Evolutionary conservation across 2,888 invertebrate genomes (phyloP).

Genomic region (Drosophila kambysellisi): DNA sequence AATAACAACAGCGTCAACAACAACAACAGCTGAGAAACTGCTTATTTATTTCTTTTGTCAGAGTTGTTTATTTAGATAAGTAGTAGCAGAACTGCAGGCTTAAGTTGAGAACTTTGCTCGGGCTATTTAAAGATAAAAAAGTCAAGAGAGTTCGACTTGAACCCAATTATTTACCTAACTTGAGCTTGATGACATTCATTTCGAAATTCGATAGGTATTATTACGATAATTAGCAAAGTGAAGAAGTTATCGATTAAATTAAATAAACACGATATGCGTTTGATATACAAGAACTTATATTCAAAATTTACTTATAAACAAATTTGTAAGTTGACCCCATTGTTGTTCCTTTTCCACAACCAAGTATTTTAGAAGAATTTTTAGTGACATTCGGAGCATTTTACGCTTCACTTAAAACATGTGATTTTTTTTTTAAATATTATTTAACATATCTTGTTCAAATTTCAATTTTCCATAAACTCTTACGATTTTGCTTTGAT

Average conservation of each 20-base stretch:
- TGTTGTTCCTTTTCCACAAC: not conserved
- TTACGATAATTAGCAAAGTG: not conserved
- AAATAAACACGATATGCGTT: not conserved
- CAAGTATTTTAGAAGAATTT: too few relatives aligned
- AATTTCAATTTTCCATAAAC: not conserved
- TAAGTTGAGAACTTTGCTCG: not conserved
- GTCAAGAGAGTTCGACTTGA: not conserved
- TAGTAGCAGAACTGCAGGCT: not conserved
- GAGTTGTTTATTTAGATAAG: slow-evolving; percentile 24
- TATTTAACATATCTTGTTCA: not conserved
- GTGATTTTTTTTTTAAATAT: too few relatives aligned
- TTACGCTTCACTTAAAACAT: not conserved
- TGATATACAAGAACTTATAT: not conserved
- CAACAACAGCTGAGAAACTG: slow-evolving; percentile 18
- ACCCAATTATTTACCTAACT: too few relatives aligned
- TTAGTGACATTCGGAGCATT: not conserved
- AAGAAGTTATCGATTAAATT: not conserved
- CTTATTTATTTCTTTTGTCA: slow-evolving; percentile 25
- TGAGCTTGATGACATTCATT: too few relatives aligned
- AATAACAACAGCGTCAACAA: slow-evolving; percentile 3
- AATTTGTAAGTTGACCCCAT: not conserved
- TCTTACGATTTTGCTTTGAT: not conserved
- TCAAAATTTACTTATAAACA: not conserved
- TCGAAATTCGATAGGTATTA: not conserved
- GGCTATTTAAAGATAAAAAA: not conserved